phyloP scores from a whole-genome alignment of 2,113 vertebrate species.

The Genyomyrus donnyi region DNA sequence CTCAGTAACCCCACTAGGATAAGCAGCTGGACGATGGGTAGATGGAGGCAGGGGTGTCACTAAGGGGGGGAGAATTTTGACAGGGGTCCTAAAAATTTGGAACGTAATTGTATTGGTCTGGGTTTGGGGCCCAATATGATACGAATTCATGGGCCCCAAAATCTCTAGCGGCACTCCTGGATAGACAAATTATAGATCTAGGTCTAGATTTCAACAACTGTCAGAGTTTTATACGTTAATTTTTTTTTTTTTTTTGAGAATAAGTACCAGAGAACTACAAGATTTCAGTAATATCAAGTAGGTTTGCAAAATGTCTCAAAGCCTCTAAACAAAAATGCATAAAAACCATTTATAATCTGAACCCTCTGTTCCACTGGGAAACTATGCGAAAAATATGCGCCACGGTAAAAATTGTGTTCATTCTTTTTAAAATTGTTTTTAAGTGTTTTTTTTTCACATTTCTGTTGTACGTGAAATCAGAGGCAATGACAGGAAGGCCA shows the following conservation, averaged over 20 bases:
- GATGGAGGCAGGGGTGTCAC: not conserved
- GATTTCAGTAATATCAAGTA: not conserved
- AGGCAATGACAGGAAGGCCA: not conserved
- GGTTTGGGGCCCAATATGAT: not conserved
- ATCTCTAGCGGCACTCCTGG: not conserved
- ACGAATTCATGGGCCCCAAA: not conserved
- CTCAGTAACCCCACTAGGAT: not conserved
- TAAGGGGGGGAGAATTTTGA: not conserved
- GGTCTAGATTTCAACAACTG: not conserved
- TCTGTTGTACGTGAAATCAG: not conserved
- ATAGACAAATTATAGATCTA: not conserved
- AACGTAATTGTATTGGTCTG: not conserved
- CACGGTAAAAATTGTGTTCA: not conserved
- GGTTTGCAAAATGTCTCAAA: not conserved
- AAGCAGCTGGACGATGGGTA: not conserved
- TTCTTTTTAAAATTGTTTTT: not conserved
- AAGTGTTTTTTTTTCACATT: not conserved
- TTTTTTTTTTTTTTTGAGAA: not conserved
- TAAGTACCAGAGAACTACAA: not conserved
- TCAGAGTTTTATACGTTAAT: not conserved
- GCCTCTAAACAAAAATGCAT: not conserved
- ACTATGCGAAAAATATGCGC: not conserved
- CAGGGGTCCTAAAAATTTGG: not conserved
- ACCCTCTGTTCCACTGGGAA: not conserved
- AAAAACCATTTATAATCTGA: not conserved